Base-by-base conservation (phyloP, 2,113 vertebrate species). In the Chinchilla lanigera region DNA sequence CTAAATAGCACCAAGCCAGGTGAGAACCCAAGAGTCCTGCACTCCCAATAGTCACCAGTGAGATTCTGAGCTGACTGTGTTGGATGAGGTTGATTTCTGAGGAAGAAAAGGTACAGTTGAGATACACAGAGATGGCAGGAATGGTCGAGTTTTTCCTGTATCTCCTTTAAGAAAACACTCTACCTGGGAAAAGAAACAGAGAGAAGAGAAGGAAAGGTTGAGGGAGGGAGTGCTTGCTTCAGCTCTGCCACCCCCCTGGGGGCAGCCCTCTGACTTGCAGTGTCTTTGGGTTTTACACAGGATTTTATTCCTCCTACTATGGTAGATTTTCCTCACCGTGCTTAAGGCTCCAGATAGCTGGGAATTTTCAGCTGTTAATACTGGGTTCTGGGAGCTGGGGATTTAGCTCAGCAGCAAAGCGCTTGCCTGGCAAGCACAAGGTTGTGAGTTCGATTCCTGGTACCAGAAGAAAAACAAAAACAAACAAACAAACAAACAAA, bases 131-230 rank as follows among this genome's bases (percentile, higher is more conserved):
- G 38, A 52, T 71, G 75, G 1, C 33, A 81, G 52, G 26, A 89
- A 69, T n/a, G 10, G 17, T 54, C 93, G 89, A 6, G 38, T 83
- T 97, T 78, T 80, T 44, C 71, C 28, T n/a, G 9, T 58, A 67
- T 94, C 86, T 96, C 77, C 94, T 97, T 95, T 89, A 88, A 96
- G 80, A 93, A 94, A 16, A 78, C 89, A 75, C 56, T 90, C 47
- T 69, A 73, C 50, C 90, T 52, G 81, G 85, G 92, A 22, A 93
- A 81, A 86, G 47, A 89, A 50, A 86, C 84, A 78, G 30, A 78
- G 54, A 93, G 61, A 63, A 50, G 47, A 12, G 13, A 20, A 30
- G 35, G 77, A 30, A 54, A 47, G 14, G 50, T 3, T 50, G 19
- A 8, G 14, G 12, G 13, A 85, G 54, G 47, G 56, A 71, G 20